These are phyloP conservation scores for Illadopsis cleaveri DNA, from an alignment of 2,113 vertebrate species.

Conservation along the genomic window DNA sequence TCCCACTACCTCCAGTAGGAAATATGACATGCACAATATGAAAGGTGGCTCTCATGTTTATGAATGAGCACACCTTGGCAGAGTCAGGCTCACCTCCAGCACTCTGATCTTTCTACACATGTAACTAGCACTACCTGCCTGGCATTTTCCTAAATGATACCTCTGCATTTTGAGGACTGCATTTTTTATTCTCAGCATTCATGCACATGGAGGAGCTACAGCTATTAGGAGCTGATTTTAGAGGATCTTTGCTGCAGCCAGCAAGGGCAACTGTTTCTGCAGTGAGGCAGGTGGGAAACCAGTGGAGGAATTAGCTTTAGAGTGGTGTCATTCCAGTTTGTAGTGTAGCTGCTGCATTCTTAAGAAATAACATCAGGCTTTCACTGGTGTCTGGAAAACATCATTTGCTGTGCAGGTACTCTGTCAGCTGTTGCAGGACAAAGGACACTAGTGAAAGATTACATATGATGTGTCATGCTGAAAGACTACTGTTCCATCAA, in stretches of 20 bases:
- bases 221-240: not conserved
- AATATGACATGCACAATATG: not conserved
- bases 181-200: not conserved
- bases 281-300: not conserved
- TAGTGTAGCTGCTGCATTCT: constrained; percentile 29
- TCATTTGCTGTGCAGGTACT: constrained; percentile 50
- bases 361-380: constrained; percentile 46
- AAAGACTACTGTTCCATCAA: constrained; percentile 12
- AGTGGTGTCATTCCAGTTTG: not conserved
- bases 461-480: not conserved
- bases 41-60: not conserved
- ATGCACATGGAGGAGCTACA: not conserved
- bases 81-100: not conserved
- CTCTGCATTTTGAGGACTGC: not conserved
- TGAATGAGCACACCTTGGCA: not conserved
- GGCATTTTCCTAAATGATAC: not conserved
- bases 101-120: not conserved
- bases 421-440: constrained; percentile 32
- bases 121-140: not conserved
- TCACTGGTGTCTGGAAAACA: constrained; percentile 16
- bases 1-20: not conserved
- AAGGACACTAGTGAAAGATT: constrained; percentile 42
- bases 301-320: not conserved
- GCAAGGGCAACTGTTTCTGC: not conserved
- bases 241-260: not conserved